phyloP scores from a whole-genome alignment of 2,888 invertebrate species.

The Aelia acuminata region DNA sequence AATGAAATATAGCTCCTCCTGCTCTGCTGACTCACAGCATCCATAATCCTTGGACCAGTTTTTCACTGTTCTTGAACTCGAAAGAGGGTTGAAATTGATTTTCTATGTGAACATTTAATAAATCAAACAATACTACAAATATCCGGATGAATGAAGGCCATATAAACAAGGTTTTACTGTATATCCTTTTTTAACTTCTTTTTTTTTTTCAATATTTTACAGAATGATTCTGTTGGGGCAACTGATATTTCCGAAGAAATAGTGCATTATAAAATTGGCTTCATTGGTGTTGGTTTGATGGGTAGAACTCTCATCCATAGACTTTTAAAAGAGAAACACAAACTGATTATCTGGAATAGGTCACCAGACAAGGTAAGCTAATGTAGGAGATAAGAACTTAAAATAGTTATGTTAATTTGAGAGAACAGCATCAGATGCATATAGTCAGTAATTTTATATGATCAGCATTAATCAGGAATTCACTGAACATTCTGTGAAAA shows the following conservation, averaged over 20 bases:
- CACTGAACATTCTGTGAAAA: too few species aligned
- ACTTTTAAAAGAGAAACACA: neutral
- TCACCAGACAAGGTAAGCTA: conserved; percentile 20
- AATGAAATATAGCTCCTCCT: too few species aligned
- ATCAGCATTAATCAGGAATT: too few species aligned
- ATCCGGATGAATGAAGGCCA: too few species aligned
- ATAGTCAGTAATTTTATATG: too few species aligned
- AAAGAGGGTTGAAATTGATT: too few species aligned
- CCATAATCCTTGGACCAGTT: too few species aligned
- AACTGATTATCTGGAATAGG: neutral
- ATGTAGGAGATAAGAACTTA: neutral
- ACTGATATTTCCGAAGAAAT: neutral
- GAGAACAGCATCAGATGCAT: neutral
- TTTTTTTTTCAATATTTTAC: neutral
- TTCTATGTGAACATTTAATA: too few species aligned
- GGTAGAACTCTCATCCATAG: neutral
- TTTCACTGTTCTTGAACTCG: too few species aligned
- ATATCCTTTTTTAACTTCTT: neutral
- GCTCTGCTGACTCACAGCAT: too few species aligned
- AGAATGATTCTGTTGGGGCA: neutral
- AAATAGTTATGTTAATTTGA: neutral
- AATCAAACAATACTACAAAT: too few species aligned
- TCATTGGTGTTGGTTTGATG: neutral
- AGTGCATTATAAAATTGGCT: neutral
- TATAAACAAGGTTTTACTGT: too few species aligned